Base-by-base conservation (phyloP, 2,113 vertebrate species). In the Poecile atricapillus region DNA sequence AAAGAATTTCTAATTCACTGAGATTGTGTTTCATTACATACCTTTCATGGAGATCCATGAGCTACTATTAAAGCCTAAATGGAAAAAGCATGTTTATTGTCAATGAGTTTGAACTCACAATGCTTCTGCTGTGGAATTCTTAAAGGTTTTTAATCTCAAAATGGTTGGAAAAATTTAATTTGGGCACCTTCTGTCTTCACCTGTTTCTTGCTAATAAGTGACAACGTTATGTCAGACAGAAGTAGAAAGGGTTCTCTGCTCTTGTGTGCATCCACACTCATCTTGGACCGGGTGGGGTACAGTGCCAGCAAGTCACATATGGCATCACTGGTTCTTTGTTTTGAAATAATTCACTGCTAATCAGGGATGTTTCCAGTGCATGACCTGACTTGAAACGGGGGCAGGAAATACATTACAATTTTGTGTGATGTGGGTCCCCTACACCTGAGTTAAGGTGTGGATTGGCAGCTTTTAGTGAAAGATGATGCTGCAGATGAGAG, bases 271-370 rank as follows among this genome's bases (percentile, higher is more conserved):
- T 56, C 21, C 22, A n/a, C 12, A 20, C 7, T 11, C 16, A 18
- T 11, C 13, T 79, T 25, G 35, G 28, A 35, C 11, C 31, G 0
- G 0, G 47, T 28, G 35, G 22, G 22, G 1, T 75, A 5, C 3
- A 2, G n/a, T 20, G 27, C 46, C 49, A 52, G 28, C 12, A 69
- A 87, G 21, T 13, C 50, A 65, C 33, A 6, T 18, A 15, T 1
- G 4, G 25, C 13, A n/a, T 43, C 13, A 5, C 13, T 25, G 25
- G 53, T 27, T 62, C 27, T 63, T 70, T 49, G 9, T 17, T 85
- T 78, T 63, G 16, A 52, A 67, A 67, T 28, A 46, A 20, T 10
- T 63, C 50, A 7, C 21, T 71, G 1, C 13, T 41, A 18, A 13
- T 22, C 24, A 16, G 1, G 1, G 3, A 7, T 2, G 0, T 62